A percentile compares a stretch with the other conserved stretches of the same genome.
Evolutionary conservation across 2,113 vertebrate genomes (phyloP).

Genomic region (Cryptomyrus ogoouensis): DNA sequence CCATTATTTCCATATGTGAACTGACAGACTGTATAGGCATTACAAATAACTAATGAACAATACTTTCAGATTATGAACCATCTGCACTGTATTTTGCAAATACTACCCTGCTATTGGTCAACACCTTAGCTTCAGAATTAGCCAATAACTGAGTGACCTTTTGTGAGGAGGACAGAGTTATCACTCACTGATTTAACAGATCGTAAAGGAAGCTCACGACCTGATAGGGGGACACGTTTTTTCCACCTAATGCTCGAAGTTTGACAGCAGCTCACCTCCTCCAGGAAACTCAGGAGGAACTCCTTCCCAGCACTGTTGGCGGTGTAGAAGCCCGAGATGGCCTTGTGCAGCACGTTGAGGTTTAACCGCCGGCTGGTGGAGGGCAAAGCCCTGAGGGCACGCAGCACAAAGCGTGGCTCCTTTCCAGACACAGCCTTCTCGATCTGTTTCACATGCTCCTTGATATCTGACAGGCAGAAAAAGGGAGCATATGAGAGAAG

Average conservation of each 20-base stretch:
- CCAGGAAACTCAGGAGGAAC: slow-evolving; percentile 80
- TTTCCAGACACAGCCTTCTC: slow-evolving; percentile 92
- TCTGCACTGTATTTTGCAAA: neutral
- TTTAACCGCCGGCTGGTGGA: slow-evolving; percentile 92
- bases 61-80: neutral
- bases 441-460: slow-evolving; percentile 93
- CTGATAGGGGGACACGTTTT: neutral
- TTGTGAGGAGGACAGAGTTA: neutral
- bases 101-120: neutral
- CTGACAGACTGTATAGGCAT: neutral
- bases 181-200: neutral
- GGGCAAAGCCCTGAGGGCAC: slow-evolving; percentile 81
- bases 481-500: neutral
- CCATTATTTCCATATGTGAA: neutral
- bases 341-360: slow-evolving; percentile 84
- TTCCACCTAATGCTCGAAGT: neutral
- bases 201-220: neutral
- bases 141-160: neutral
- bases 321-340: slow-evolving; percentile 85
- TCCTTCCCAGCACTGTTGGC: slow-evolving; percentile 73
- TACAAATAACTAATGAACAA: neutral
- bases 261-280: slow-evolving; percentile 66
- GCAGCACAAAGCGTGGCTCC: slow-evolving; percentile 88
- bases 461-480: slow-evolving; percentile 69
- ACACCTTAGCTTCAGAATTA: neutral